These are phyloP conservation scores for Calycopis cecrops DNA, from an alignment of 1,140 invertebrate genomes.

Conservation along the genomic window DNA sequence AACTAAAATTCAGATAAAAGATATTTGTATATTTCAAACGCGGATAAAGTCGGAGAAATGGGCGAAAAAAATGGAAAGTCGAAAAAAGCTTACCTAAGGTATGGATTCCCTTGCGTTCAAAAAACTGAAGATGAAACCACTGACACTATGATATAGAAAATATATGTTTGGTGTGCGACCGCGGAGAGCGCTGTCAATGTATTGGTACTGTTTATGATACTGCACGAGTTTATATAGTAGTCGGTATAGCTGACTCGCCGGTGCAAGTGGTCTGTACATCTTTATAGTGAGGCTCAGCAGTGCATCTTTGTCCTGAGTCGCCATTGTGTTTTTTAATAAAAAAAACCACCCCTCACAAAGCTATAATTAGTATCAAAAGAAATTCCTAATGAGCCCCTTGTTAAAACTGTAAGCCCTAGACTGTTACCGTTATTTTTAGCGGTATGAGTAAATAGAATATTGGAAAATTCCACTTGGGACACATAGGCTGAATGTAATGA, in stretches of 20 bases:
- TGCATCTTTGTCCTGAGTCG: slow-evolving; percentile 26
- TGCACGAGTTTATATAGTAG: slow-evolving; percentile 55
- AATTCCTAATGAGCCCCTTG: background rate
- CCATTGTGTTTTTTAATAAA: background rate
- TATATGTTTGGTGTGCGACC: slow-evolving; percentile 49
- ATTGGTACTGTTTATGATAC: slow-evolving; percentile 57
- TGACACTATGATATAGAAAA: slow-evolving; percentile 51
- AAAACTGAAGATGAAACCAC: slow-evolving; percentile 43
- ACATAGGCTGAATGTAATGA: no score
- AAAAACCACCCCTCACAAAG: background rate
- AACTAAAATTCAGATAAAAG: background rate
- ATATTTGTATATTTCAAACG: no score
- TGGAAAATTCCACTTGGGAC: slow-evolving; percentile 1
- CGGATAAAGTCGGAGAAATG: no score
- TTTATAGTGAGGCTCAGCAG: slow-evolving; percentile 25
- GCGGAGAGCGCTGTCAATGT: slow-evolving; percentile 58
- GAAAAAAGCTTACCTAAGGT: slow-evolving; percentile 12
- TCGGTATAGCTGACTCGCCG: slow-evolving; percentile 37
- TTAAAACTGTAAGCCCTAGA: background rate
- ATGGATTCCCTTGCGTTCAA: slow-evolving; percentile 38
- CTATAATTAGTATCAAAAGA: slow-evolving; percentile 1
- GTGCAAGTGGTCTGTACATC: slow-evolving; percentile 41
- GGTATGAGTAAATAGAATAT: background rate
- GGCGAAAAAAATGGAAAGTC: no score
- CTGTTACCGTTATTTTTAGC: background rate